phyloP scores from a whole-genome alignment of 2,113 vertebrate species.

The Lipophrys pholis region DNA sequence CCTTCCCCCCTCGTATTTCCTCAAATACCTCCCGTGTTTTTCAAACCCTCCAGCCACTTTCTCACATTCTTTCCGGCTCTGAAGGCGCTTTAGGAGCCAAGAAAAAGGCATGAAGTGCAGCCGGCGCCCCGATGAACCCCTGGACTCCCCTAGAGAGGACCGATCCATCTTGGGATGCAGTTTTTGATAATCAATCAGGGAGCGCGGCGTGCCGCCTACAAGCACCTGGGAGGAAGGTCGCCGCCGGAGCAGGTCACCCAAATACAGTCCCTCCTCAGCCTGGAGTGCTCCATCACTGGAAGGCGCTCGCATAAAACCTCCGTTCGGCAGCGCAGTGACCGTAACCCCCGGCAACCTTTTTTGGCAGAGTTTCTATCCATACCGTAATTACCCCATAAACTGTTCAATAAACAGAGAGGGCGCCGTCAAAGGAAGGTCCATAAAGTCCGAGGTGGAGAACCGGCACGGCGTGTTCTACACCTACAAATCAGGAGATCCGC shows the following conservation, averaged over 20 bases:
- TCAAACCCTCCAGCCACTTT: slow-evolving; percentile 72
- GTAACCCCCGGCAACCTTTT: slow-evolving; percentile 30
- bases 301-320: slow-evolving; percentile 39
- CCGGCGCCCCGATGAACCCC: slow-evolving; percentile 31
- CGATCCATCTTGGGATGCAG: slow-evolving; percentile 51
- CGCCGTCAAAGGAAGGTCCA: slow-evolving; percentile 9
- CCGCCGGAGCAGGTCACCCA: slow-evolving; percentile 16
- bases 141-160: slow-evolving; percentile 35
- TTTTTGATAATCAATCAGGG: slow-evolving; percentile 62
- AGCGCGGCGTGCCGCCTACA: slow-evolving; percentile 35
- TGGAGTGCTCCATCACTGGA: slow-evolving; percentile 19
- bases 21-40: slow-evolving; percentile 67
- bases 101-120: slow-evolving; percentile 56
- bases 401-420: slow-evolving; percentile 25
- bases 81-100: slow-evolving; percentile 54
- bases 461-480: slow-evolving; percentile 9
- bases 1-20: slow-evolving; percentile 9
- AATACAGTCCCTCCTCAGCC: slow-evolving; percentile 41
- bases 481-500: slow-evolving; percentile 33
- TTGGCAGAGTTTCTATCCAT: slow-evolving; percentile 37
- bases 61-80: slow-evolving; percentile 70
- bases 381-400: slow-evolving; percentile 56
- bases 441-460: slow-evolving; percentile 10
- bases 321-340: slow-evolving; percentile 33
- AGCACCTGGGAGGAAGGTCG: slow-evolving; percentile 44